Evolutionary conservation across 2,888 invertebrate genomes (phyloP), one percentile per base, ranked within the genome.

Genomic region (Phasia obesa): DNA sequence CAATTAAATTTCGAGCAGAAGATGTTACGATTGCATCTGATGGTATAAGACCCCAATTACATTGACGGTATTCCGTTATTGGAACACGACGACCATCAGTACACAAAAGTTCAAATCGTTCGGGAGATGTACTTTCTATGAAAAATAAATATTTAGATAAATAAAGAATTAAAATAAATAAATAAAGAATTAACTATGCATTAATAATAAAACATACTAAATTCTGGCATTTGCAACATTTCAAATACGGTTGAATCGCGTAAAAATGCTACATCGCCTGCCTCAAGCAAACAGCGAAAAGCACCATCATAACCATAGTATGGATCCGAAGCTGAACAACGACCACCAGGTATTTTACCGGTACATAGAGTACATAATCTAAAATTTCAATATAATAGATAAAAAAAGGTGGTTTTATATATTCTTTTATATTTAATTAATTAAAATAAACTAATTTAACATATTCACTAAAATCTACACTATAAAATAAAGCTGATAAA

Each of bases 241-340:
- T 97, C 95, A 42, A 93, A 92, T 21, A 97, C 94, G 0, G 97
- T 96, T 0, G 95, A 95, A 88, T 98, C 97, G 59, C 96, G 94
- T 0, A 99, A 92, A 89, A 99, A 99, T 0, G 98, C 98, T 19
- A 99, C 94, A 62, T 99, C 97, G 2, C 98, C 98, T 15, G 93
- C 93, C 86, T 96, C 95, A 1, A 96, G 92, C 3, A 99, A 92
- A 90, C 99, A 99, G 53, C 94, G 93, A 81, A 98, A 95, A 0
- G 99, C 98, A 0, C 99, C 99, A 90, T 96, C 96, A 89, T 97
- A 98, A 0, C 98, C 98, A 27, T 97, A 96, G 90, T 96, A 98
- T 0, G 97, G 97, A 92, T 99, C 98, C 0, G 94, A 93, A 49
- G 95, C 93, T 0, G 97, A 96, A 88, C 98, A 98, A 71, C 95